These are phyloP conservation scores for Flexamia atlantica DNA, from an alignment of 2,888 invertebrate species.

Conservation along the genomic window DNA sequence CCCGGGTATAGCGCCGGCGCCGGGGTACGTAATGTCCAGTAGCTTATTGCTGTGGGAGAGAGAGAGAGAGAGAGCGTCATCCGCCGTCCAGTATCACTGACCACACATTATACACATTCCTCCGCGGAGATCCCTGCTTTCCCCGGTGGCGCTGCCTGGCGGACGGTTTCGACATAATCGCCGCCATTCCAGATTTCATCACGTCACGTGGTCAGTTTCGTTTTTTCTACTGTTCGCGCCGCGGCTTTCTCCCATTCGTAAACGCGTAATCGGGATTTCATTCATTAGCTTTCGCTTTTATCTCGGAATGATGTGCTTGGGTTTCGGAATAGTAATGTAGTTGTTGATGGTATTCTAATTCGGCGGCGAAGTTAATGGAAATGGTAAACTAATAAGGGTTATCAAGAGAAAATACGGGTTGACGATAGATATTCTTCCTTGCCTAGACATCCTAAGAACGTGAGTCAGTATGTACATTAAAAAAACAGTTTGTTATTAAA, in stretches of 20 bases:
- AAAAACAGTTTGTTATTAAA: too few species aligned
- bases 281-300: constrained; percentile 4
- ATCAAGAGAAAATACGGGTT: too few species aligned
- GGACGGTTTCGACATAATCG: constrained; percentile 27
- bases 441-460: too few species aligned
- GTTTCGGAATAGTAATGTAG: too few species aligned
- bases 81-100: not conserved
- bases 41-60: not conserved
- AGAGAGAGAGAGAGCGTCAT: too few species aligned
- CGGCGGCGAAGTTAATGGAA: too few species aligned
- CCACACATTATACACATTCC: constrained; percentile 14
- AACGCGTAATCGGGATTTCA: not conserved
- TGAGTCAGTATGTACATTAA: too few species aligned
- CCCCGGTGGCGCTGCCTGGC: constrained; percentile 3
- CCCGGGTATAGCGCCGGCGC: not conserved
- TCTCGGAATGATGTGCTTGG: not conserved
- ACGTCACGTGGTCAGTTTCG: constrained; percentile 26
- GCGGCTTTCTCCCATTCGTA: constrained; percentile 1
- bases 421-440: too few species aligned
- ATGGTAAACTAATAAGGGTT: too few species aligned
- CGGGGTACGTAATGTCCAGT: constrained; percentile 23
- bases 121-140: not conserved
- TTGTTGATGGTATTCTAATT: too few species aligned
- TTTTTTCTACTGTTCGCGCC: not conserved
- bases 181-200: constrained; percentile 18